Evolutionary conservation across 2,797 vertebrate species (phyloP).

Genomic region (Dicrostonyx torquatus): DNA sequence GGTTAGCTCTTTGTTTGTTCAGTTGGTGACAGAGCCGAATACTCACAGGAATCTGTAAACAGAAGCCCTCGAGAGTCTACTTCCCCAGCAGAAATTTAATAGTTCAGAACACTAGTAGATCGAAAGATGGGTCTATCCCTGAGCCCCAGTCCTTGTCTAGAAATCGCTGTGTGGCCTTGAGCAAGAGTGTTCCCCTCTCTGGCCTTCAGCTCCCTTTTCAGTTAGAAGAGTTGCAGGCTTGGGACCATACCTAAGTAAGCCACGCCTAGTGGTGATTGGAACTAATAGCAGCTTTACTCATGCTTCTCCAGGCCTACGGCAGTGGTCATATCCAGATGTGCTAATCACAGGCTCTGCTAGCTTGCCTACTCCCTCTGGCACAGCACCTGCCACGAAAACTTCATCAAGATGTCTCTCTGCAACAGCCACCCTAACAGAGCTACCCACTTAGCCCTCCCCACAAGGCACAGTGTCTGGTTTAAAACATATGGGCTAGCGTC

Average conservation of each 20-base stretch:
- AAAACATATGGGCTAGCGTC: not conserved
- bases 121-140: not conserved
- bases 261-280: not conserved
- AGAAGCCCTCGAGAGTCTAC: not conserved
- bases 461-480: not conserved
- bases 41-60: not conserved
- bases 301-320: not conserved
- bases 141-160: not conserved
- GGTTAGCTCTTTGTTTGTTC: not conserved
- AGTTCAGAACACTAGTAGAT: not conserved
- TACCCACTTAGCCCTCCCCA: not conserved
- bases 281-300: too few relatives aligned
- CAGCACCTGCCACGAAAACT: not conserved
- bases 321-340: not conserved
- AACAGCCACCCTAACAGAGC: not conserved
- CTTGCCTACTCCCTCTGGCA: rapidly evolving
- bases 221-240: not conserved
- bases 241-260: too few relatives aligned
- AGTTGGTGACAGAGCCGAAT: not conserved
- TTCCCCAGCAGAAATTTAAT: not conserved
- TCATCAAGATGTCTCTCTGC: not conserved
- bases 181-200: not conserved
- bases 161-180: not conserved
- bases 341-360: not conserved
- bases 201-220: not conserved